Evolutionary conservation across 2,113 vertebrate genomes (phyloP), one percentile per base, ranked within the genome.

Genomic region (Orthonyx spaldingii): DNA sequence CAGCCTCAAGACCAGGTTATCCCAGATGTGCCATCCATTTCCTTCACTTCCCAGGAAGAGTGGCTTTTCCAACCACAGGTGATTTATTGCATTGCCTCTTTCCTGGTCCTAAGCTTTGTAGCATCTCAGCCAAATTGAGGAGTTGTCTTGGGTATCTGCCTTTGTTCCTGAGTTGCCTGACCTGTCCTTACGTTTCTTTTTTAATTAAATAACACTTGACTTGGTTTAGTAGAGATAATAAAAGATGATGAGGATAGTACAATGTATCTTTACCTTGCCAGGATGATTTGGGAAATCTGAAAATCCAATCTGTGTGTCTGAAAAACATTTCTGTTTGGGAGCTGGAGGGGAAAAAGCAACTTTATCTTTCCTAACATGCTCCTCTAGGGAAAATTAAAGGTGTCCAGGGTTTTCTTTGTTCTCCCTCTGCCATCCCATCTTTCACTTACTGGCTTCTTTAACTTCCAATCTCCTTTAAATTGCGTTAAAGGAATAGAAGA

Each of bases 391-490:
- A 88, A 96, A 97, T 94, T 68, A 93, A 74, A 72, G 35, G 47
- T 82, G 33, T 39, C 69, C 85, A 57, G 42, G 50, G 32, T 60
- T 89, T 93, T 69, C 74, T 86, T 86, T 88, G 53, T 74, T 84
- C 77, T 87, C 44, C 37, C 24, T 82, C 65, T 93, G 52, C 79
- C 39, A 72, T 64, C 27, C 47, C 33, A 79, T 65, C 94, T 95
- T 96, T 93, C 78, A 89, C 87, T 85, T 89, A 96, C 66, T 95
- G 68, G 35, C 90, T 95, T 94, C 66, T 87, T 87, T 94, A 97
- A 57, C 63, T 96, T 91, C 87, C 93, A 96, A 61, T 96, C 44
- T 94, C 52, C 83, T 94, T 97, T 95, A 96, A 93, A 97, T 95
- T 96, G 76, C 77, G 91, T 93, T 96, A 97, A 93, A 95, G 37